A percentile compares a stretch with the other conserved stretches of the same genome.
Evolutionary conservation across 2,797 vertebrate genomes (phyloP).

Genomic region (Bucorvus abyssinicus): DNA sequence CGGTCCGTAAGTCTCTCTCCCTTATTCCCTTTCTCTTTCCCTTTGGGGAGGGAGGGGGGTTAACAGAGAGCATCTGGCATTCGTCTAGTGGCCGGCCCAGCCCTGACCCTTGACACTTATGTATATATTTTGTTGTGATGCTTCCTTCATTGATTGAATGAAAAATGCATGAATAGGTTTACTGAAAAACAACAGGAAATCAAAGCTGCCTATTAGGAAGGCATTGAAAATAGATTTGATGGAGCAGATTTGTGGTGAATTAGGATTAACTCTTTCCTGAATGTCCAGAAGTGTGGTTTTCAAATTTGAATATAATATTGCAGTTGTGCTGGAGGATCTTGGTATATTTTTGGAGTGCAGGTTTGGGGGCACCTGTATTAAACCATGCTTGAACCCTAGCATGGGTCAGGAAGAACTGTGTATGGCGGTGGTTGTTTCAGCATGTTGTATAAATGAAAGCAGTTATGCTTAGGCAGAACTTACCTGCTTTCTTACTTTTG

Average conservation of each 20-base stretch:
- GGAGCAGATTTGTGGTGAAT: neutral
- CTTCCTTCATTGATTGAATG: neutral
- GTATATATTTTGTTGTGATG: neutral
- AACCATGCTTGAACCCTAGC: neutral
- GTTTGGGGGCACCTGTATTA: neutral
- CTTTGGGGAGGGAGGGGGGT: too few relatives aligned
- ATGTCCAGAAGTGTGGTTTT: neutral
- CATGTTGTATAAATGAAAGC: accelerated
- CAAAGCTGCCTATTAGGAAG: neutral
- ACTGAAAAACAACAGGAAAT: neutral
- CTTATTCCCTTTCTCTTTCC: too few relatives aligned
- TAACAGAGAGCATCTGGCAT: too few relatives aligned
- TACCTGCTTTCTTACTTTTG: neutral
- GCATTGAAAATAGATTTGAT: neutral
- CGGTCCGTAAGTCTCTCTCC: too few relatives aligned
- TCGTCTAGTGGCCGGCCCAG: too few relatives aligned
- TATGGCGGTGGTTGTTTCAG: neutral
- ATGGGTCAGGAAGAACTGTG: neutral
- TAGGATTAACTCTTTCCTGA: neutral
- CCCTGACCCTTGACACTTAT: too few relatives aligned
- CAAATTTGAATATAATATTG: neutral
- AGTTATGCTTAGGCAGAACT: neutral
- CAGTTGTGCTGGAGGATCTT: neutral
- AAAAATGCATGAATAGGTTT: neutral
- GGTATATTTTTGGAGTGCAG: neutral